Conservation (phyloP, 2,888 invertebrate species). For the Onthophagus sagittarius region DNA sequence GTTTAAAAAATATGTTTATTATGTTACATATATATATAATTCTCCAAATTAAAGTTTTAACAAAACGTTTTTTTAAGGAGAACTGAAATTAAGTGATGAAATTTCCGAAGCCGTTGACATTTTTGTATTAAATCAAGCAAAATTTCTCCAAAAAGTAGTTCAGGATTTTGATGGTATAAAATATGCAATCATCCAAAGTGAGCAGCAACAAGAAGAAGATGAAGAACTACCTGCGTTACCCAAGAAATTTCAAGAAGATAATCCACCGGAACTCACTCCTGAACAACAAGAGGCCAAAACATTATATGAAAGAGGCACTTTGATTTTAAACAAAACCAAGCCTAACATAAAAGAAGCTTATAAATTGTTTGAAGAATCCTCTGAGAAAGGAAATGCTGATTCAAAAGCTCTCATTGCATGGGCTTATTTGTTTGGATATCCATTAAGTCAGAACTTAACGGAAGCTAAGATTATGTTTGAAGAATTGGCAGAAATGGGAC, state of each 20-base stretch:
- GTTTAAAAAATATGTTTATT: too few species aligned
- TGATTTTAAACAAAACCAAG: conserved; percentile 66
- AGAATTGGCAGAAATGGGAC: conserved; percentile 69
- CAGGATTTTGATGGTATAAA: conserved; percentile 46
- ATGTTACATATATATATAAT: too few species aligned
- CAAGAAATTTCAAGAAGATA: conserved; percentile 45
- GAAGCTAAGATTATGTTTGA: conserved; percentile 52
- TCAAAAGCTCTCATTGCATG: conserved; percentile 85
- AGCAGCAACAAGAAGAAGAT: conserved; percentile 50
- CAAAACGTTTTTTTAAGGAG: conserved; percentile 20
- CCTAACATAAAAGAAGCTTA: conserved; percentile 73
- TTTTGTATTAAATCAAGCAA: conserved; percentile 42
- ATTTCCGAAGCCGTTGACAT: conserved; percentile 39
- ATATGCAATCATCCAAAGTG: conserved; percentile 45
- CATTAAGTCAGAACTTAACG: conserved; percentile 69
- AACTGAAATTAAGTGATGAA: conserved; percentile 25
- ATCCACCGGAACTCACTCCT: conserved; percentile 51
- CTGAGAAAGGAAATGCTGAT: conserved; percentile 73
- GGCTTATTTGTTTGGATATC: conserved; percentile 82
- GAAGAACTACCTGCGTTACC: conserved; percentile 52
- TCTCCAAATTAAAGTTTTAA: too few species aligned
- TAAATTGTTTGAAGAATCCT: conserved; percentile 71
- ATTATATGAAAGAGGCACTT: conserved; percentile 68
- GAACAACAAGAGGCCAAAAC: conserved; percentile 71
- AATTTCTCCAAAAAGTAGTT: conserved; percentile 49